Percentiles rank a stretch among this genome's conserved stretches.
phyloP scores from a whole-genome alignment of 2,797 vertebrate species.

The Acipenser transmontanus region DNA sequence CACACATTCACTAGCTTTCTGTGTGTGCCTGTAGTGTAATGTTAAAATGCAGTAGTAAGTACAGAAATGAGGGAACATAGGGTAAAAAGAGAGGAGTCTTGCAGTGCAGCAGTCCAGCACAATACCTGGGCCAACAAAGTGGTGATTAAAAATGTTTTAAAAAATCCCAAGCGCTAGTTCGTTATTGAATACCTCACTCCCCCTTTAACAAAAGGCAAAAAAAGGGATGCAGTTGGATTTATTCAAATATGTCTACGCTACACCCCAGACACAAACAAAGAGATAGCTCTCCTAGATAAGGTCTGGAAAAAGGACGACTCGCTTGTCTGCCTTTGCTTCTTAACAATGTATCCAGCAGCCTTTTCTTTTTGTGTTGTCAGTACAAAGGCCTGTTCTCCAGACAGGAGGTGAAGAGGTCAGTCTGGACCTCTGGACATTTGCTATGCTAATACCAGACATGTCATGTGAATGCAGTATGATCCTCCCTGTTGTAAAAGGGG shows the following conservation, averaged over 20 bases:
- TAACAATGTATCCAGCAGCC: constrained; percentile 56
- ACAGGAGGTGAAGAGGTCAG: constrained; percentile 60
- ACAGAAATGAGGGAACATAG: neutral
- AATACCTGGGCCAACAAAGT: neutral
- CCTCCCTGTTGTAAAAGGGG: constrained; percentile 33
- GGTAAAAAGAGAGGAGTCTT: neutral
- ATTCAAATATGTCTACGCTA: constrained; percentile 27
- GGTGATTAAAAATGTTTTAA: neutral
- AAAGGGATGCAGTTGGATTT: constrained; percentile 31
- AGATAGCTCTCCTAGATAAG: constrained; percentile 54
- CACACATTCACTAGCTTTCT: neutral
- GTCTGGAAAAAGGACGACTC: constrained; percentile 56
- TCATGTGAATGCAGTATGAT: constrained; percentile 48
- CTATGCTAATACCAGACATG: constrained; percentile 47
- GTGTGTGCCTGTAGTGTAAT: neutral
- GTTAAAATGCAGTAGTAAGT: neutral
- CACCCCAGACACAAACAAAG: constrained; percentile 37
- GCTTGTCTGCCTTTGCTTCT: constrained; percentile 47
- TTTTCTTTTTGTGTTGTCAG: constrained; percentile 57
- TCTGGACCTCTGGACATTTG: constrained; percentile 76
- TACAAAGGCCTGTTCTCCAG: constrained; percentile 62
- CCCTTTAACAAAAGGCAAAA: constrained; percentile 5
- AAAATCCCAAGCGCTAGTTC: constrained; percentile 21
- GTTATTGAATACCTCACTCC: constrained; percentile 6
- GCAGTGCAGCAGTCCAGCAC: neutral